Percentiles rank a stretch among this genome's conserved stretches.
Evolutionary conservation across 2,113 vertebrate species (phyloP).

Genomic region (Petaurus breviceps): DNA sequence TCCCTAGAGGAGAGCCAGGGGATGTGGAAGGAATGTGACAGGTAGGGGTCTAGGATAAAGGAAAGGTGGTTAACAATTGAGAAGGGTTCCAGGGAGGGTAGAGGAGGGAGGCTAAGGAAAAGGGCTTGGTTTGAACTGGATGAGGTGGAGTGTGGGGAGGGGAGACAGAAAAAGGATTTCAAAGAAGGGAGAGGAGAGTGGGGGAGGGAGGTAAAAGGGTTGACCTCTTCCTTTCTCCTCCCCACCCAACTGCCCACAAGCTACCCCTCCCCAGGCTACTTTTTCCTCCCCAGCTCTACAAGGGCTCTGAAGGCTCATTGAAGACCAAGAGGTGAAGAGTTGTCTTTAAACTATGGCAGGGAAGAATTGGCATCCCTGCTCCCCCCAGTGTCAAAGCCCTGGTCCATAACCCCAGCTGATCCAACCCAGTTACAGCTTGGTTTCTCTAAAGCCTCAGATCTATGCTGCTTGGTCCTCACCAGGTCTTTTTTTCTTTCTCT

Average conservation of each 20-base stretch:
- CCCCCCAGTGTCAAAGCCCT: neutral
- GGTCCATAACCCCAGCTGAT: neutral
- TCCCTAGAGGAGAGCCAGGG: neutral
- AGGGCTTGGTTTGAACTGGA: neutral
- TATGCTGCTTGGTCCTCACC: neutral
- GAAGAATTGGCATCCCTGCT: neutral
- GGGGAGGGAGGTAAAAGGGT: neutral
- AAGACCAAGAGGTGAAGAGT: neutral
- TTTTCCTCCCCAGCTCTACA: neutral
- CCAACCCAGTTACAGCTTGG: neutral
- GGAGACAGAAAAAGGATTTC: neutral
- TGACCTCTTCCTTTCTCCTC: neutral
- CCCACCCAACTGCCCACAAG: neutral
- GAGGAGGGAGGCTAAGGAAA: neutral
- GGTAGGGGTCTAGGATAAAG: neutral
- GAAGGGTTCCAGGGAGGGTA: neutral
- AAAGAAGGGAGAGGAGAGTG: neutral
- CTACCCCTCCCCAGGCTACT: neutral
- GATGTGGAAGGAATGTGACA: neutral
- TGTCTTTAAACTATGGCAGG: neutral
- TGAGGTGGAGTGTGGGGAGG: neutral
- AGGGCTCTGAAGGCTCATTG: neutral
- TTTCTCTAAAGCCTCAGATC: neutral
- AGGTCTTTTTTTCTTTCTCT: neutral
- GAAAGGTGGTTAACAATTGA: neutral